Percentiles rank a stretch among this genome's conserved stretches.
Evolutionary conservation across 2,797 vertebrate genomes (phyloP).

Genomic region (Perodicticus potto): DNA sequence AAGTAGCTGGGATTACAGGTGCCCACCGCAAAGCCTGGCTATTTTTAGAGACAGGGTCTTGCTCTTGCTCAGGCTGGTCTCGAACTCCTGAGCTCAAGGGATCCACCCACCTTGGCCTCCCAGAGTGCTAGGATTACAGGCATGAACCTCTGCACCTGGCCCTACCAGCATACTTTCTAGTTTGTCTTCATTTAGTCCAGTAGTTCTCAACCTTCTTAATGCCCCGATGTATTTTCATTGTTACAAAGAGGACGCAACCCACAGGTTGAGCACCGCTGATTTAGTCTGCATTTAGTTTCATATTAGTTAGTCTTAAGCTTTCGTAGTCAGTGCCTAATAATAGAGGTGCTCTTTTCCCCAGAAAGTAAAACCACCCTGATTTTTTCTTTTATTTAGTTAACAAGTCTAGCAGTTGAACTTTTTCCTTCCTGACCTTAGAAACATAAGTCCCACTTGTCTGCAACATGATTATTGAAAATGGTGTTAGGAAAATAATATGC

Average conservation of each 20-base stretch:
- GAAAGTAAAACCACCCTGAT: slow-evolving; percentile 66
- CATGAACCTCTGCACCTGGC: too few species aligned
- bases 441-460: slow-evolving; percentile 74
- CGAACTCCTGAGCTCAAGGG: too few species aligned
- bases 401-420: slow-evolving; percentile 71
- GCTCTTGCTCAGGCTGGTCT: too few species aligned
- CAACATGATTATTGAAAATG: slow-evolving; percentile 69
- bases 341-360: slow-evolving; percentile 66
- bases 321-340: slow-evolving; percentile 78
- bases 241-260: too few species aligned
- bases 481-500: slow-evolving; percentile 78
- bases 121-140: too few species aligned
- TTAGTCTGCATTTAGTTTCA: slow-evolving; percentile 44
- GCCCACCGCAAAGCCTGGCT: too few species aligned
- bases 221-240: too few species aligned
- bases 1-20: too few species aligned
- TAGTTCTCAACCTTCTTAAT: too few species aligned
- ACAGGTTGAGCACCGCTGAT: background rate
- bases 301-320: slow-evolving; percentile 63
- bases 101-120: too few species aligned
- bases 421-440: slow-evolving; percentile 78
- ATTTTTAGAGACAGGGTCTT: too few species aligned
- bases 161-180: background rate
- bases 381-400: slow-evolving; percentile 80
- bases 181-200: slow-evolving; percentile 60